Percentiles rank a stretch among this genome's conserved stretches.
Evolutionary conservation across 1,140 invertebrate genomes (phyloP).

Genomic region (Adoxophyes honmai): DNA sequence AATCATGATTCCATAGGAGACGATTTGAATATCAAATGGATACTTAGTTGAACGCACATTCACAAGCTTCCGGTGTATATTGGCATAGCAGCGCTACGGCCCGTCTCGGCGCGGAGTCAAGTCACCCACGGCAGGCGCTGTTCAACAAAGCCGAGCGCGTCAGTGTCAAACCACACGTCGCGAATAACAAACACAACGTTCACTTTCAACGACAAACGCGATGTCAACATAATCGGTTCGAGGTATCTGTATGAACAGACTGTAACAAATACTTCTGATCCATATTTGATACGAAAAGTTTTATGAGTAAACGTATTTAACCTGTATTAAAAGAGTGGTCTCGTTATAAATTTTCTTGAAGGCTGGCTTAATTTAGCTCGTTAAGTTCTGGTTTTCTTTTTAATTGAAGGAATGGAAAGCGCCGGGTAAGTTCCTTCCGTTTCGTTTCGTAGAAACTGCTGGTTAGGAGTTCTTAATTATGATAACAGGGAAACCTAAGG

Average conservation of each 20-base stretch:
- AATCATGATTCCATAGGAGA: not conserved
- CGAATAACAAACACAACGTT: constrained; percentile 70
- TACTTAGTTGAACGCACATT: not conserved
- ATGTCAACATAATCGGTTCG: constrained; percentile 44
- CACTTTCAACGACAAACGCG: constrained; percentile 58
- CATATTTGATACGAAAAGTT: not conserved
- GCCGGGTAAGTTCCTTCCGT: constrained; percentile 14
- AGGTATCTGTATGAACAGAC: constrained; percentile 18
- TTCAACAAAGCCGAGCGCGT: constrained; percentile 44
- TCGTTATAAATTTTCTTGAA: constrained; percentile 3
- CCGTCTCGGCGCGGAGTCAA: not conserved
- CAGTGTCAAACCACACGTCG: constrained; percentile 49
- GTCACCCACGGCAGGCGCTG: constrained; percentile 25
- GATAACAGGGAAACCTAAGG: constrained; percentile 7
- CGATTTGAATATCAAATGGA: not conserved
- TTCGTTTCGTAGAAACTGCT: constrained; percentile 20
- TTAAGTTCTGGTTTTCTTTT: constrained; percentile 15
- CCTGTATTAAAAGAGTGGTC: too few relatives aligned
- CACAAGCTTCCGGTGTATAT: not conserved
- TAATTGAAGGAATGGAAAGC: constrained; percentile 20
- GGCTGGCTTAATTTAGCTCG: constrained; percentile 12
- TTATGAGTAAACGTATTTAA: too few relatives aligned
- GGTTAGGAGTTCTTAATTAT: constrained; percentile 28
- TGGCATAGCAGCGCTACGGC: not conserved
- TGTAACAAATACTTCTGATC: not conserved